phyloP scores from a whole-genome alignment of 2,888 invertebrate genomes.

The Sturmia bella region DNA sequence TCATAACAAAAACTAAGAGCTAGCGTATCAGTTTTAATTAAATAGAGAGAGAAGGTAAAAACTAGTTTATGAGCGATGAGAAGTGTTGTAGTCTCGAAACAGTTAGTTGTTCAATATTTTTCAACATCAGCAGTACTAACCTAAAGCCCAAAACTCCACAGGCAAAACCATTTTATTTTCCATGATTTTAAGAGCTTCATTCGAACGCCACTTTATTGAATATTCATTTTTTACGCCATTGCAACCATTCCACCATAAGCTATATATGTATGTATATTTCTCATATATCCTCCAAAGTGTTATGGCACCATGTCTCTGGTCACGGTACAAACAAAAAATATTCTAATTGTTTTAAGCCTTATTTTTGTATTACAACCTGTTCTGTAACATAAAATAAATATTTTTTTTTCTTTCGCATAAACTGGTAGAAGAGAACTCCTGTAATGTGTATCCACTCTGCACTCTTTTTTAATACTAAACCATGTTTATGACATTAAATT shows the following conservation, averaged over 20 bases:
- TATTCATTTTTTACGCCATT: constrained; percentile 3
- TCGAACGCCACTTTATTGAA: neutral
- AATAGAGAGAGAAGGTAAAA: no score
- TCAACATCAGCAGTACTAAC: no score
- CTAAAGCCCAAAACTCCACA: constrained; percentile 17
- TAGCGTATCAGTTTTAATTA: no score
- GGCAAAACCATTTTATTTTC: constrained; percentile 5
- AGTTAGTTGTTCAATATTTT: no score
- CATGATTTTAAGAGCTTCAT: constrained; percentile 1
- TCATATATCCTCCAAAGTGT: constrained; percentile 3
- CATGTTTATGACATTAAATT: neutral
- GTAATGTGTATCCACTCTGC: neutral
- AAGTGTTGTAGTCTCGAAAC: no score
- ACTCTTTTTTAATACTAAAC: constrained; percentile 5
- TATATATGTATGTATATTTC: constrained; percentile 1
- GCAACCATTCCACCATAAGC: neutral
- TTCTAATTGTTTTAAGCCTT: constrained; percentile 56
- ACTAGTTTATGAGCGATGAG: no score
- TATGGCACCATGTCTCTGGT: constrained; percentile 24
- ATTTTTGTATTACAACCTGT: constrained; percentile 54
- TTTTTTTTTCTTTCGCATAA: neutral
- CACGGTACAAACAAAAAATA: constrained; percentile 49
- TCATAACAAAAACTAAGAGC: no score
- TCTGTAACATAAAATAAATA: constrained; percentile 8
- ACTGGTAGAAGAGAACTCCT: constrained; percentile 16